phyloP scores from a whole-genome alignment of 2,888 invertebrate species.

The Masnerella sp. region DNA sequence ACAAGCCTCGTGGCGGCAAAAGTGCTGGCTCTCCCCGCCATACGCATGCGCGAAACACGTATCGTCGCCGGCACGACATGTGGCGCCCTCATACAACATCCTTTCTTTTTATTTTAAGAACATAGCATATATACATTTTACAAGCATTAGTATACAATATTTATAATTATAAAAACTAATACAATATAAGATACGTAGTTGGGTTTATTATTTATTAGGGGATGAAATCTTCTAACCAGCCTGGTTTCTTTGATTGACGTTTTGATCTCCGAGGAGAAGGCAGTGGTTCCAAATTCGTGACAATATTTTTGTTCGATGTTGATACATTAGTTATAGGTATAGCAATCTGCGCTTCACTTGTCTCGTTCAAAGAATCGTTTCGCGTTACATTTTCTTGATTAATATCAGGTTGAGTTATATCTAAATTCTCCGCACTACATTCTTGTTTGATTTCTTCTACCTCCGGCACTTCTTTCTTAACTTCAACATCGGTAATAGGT shows the following conservation, averaged over 20 bases:
- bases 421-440: neutral
- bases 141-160: neutral
- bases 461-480: neutral
- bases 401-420: neutral
- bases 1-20: no score
- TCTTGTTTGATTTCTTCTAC: neutral
- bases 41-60: neutral
- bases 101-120: conserved; percentile 12
- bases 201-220: neutral
- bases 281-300: no score
- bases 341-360: neutral
- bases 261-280: neutral
- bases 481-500: neutral
- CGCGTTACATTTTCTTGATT: neutral
- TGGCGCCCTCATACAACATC: conserved; percentile 11
- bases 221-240: conserved; percentile 1
- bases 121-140: no score
- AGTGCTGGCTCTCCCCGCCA: no score
- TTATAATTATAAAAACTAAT: neutral
- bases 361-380: neutral
- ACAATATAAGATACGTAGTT: no score
- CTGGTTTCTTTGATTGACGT: neutral
- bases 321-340: no score
- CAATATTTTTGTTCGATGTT: no score
- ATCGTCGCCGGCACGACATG: neutral